Evolutionary conservation across 53 echinoderm and acorn worm species (phyloP).

Genomic region (Temnopleurus reevesii): DNA sequence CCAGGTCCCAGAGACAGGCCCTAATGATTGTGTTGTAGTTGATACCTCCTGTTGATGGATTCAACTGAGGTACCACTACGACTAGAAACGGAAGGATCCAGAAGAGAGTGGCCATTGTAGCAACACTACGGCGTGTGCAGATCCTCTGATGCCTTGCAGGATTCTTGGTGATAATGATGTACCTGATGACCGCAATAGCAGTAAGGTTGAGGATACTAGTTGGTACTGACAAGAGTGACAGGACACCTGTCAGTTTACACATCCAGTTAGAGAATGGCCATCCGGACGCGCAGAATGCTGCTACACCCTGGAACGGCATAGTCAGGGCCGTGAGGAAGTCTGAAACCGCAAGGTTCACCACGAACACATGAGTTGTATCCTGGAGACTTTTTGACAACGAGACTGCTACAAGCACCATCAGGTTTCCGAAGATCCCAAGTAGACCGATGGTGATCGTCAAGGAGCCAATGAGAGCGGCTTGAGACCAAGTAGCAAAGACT

Average conservation of each 20-base stretch:
- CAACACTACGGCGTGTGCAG: background rate
- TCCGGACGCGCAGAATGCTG: conserved; percentile 25
- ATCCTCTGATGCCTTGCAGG: background rate
- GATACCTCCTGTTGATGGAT: conserved; percentile 7
- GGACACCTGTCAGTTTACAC: background rate
- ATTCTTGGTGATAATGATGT: conserved; percentile 41
- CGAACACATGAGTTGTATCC: conserved; percentile 54
- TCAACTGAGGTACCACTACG: conserved; percentile 7
- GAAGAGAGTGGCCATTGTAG: background rate
- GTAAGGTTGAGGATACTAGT: conserved; percentile 2
- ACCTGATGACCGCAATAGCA: conserved; percentile 37
- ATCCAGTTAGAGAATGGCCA: conserved; percentile 7
- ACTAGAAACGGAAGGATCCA: conserved; percentile 32
- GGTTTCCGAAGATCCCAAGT: conserved; percentile 49
- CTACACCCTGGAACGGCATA: conserved; percentile 53
- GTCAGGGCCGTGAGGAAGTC: conserved; percentile 57
- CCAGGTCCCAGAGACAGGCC: conserved; percentile 17
- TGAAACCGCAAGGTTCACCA: conserved; percentile 58
- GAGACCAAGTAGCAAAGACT: background rate
- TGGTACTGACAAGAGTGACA: background rate
- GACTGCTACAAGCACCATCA: conserved; percentile 52
- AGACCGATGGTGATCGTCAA: conserved; percentile 20
- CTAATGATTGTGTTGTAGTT: background rate
- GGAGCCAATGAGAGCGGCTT: background rate
- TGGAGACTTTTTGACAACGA: conserved; percentile 34